Conservation (phyloP, 2,888 invertebrate genomes). For the Pristionchus fissidentatus region DNA sequence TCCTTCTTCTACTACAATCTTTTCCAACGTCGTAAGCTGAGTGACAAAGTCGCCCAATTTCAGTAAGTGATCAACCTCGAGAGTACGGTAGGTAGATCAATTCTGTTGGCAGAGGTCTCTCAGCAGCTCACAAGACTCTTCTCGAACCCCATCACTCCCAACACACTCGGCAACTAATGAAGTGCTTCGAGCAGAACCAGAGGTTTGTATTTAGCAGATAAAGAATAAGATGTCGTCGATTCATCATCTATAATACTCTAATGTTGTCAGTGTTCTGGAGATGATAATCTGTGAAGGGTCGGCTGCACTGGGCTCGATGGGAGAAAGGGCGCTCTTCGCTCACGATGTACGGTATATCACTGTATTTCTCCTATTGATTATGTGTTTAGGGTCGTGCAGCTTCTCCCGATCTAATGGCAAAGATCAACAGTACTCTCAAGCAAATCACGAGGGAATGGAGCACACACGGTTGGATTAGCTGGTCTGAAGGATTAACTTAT, state of each 20-base stretch:
- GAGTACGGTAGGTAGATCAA: neutral
- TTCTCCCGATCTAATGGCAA: constrained; percentile 34
- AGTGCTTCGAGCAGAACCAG: constrained; percentile 38
- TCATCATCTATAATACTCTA: neutral
- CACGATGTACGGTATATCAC: neutral
- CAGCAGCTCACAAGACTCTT: constrained; percentile 18
- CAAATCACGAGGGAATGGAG: constrained; percentile 47
- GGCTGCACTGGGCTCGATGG: neutral
- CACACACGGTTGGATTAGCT: neutral
- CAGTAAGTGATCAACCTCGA: neutral
- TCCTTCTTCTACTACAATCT: constrained; percentile 41
- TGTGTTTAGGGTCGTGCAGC: constrained; percentile 9
- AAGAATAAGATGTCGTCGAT: neutral
- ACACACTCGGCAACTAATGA: constrained; percentile 39
- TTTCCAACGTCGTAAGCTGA: constrained; percentile 14
- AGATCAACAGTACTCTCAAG: constrained; percentile 46
- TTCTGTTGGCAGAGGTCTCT: constrained; percentile 18
- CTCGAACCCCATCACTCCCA: constrained; percentile 39
- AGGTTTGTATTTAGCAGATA: neutral
- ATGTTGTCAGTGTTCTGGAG: constrained; percentile 28
- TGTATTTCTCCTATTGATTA: neutral
- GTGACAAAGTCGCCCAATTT: constrained; percentile 38
- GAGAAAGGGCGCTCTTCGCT: neutral
- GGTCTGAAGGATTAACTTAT: neutral
- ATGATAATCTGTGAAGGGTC: constrained; percentile 39